Evolutionary conservation across 2,888 invertebrate genomes (phyloP).

Genomic region (Phyllotreta cruciferae): DNA sequence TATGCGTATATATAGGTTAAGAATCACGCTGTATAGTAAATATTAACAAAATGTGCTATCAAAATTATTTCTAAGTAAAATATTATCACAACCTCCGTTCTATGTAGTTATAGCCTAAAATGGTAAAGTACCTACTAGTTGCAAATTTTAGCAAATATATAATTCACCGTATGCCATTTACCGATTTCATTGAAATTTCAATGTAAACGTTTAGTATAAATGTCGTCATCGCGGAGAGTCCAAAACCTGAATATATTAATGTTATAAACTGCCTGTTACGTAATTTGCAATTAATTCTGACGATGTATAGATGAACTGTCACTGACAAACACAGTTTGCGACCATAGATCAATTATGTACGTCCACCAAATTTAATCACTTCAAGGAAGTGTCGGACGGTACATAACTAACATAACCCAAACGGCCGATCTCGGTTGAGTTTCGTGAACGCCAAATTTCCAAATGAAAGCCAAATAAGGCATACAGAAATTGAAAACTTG

Average conservation of each 20-base stretch:
- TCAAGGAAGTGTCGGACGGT: constrained; percentile 31
- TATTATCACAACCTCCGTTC: too few relatives aligned
- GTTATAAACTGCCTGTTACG: constrained; percentile 37
- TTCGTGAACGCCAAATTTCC: constrained; percentile 7
- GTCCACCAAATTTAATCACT: constrained; percentile 39
- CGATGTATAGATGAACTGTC: constrained; percentile 46
- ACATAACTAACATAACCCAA: constrained; percentile 6
- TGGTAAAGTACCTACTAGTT: too few relatives aligned
- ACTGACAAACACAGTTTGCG: constrained; percentile 37
- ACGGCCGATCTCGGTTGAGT: constrained; percentile 2
- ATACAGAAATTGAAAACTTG: not conserved
- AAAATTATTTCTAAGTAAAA: too few relatives aligned
- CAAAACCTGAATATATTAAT: constrained; percentile 9
- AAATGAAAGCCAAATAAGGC: not conserved
- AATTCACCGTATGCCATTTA: too few relatives aligned
- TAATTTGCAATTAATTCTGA: constrained; percentile 37
- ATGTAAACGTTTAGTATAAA: constrained; percentile 4
- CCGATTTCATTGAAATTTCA: not conserved
- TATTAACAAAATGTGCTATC: too few relatives aligned
- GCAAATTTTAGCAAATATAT: too few relatives aligned
- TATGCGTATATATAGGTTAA: too few relatives aligned
- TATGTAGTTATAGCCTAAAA: too few relatives aligned
- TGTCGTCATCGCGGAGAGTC: not conserved
- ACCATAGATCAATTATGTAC: constrained; percentile 38
- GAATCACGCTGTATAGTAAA: too few relatives aligned